Conservation (phyloP, 2,888 invertebrate genomes). For the Incurvaria masculella region DNA sequence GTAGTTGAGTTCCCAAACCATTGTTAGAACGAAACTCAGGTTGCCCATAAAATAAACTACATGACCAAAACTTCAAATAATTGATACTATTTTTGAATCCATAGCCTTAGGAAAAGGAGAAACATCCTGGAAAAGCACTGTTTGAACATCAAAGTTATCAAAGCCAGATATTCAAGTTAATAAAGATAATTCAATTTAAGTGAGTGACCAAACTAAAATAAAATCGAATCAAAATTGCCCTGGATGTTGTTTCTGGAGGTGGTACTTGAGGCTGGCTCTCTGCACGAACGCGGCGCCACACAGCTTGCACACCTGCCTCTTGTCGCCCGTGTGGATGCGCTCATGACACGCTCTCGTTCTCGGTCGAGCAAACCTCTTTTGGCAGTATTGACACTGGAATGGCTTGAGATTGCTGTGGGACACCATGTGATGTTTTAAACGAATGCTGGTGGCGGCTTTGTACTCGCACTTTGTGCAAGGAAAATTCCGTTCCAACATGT, state of each 20-base stretch:
- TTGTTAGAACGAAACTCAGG: too few relatives aligned
- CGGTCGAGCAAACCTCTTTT: constrained; percentile 24
- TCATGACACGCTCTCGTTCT: constrained; percentile 22
- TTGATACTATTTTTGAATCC: too few relatives aligned
- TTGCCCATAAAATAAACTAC: too few relatives aligned
- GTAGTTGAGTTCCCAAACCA: too few relatives aligned
- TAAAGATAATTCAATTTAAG: too few relatives aligned
- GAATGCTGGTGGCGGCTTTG: constrained; percentile 16
- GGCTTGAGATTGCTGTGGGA: constrained; percentile 24
- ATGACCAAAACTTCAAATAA: too few relatives aligned
- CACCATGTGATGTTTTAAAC: constrained; percentile 23
- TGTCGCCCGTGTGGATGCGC: constrained; percentile 25
- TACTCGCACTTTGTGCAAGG: not conserved
- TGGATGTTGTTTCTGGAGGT: constrained; percentile 17
- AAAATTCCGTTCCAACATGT: not conserved
- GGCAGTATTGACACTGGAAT: constrained; percentile 26
- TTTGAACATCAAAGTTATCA: too few relatives aligned
- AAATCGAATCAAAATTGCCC: not conserved
- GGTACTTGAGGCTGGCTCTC: constrained; percentile 23
- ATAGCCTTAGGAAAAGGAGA: too few relatives aligned
- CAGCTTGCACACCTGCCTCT: constrained; percentile 21
- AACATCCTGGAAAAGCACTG: too few relatives aligned
- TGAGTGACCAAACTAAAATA: too few relatives aligned
- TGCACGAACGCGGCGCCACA: constrained; percentile 31
- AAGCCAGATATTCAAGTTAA: too few relatives aligned